Base-by-base conservation (phyloP, 2,113 vertebrate species). In the Mustela lutreola region DNA sequence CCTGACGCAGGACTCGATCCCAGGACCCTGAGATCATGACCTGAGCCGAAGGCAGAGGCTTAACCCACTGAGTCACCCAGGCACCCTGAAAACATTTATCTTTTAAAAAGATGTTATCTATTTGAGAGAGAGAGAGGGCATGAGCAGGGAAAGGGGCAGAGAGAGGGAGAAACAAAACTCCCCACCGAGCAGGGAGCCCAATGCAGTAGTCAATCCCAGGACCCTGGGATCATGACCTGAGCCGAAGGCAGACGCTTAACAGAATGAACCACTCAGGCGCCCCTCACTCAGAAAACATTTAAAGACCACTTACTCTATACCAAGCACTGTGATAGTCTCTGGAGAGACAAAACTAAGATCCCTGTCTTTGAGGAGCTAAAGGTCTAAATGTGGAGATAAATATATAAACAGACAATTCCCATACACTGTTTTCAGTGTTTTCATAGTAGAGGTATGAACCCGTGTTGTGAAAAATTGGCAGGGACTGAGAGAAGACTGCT, bases 211-310 rank as follows among this genome's bases (percentile, higher is more conserved):
- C 31, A 14, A 67, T 67, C 31, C 14, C 31, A 67, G 63, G 63
- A 18, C 31, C 14, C 63, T 7, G 63, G 63, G 63, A 67, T 67
- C 31, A 67, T 67, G 31, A 67, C 63, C 63, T 67, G 63, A 67
- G 63, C 31, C 0, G 31, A 67, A 67, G 63, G 31, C 31, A 65
- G 63, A 65, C 0, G 1, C 63, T 33, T 65, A 65, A 65, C 28
- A 6, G 62, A 65, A 31, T 65, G 31, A 33, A 15, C 63, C 63
- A 65, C 63, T 31, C 63, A 65, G 63, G 14, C 2, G 11, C 31
- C 31, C 28, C 63, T 63, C n/a, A 94, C 33, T 96, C 50, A 75
- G 75, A 71, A 85, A 93, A 86, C 60, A 94, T 7, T 67, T 62
- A 75, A 91, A 79, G 60, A 93, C 36, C 7, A 79, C 15, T 24